Base-by-base conservation (phyloP, 2,797 vertebrate species). In the Tragelaphus oryx region DNA sequence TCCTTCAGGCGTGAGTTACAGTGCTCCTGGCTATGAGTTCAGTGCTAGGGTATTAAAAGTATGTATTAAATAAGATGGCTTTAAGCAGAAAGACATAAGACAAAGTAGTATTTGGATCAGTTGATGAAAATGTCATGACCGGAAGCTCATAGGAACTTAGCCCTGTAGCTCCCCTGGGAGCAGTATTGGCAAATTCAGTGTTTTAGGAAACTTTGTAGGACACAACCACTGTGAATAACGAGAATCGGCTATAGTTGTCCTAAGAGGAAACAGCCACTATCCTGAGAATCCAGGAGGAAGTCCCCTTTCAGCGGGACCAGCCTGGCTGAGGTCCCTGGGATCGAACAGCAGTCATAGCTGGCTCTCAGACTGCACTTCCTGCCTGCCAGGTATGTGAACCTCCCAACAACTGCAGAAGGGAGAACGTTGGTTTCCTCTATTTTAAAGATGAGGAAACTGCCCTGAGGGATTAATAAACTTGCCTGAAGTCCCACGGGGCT, bases 361-460 rank as follows among this genome's bases (percentile, higher is more conserved):
- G 28, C 28, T 12, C 54, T 33, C 74, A 33, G 46, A 33, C 16
- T 24, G 59, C 46, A 52, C 48, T 68, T 9, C 59, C 55, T 44
- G 7, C 4, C 13, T 5, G 52, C 46, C 28, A 13, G 37, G 18
- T 33, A 3, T 2, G 22, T n/a, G 28, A 60, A 5, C 48, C 59
- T 85, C 52, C 65, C 33, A 2, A 6, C 37, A 85, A 16, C 75
- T 68, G 28, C 50, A n/a, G 75, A 68, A 87, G 30, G 60, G 5
- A 2, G 22, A 33, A 30, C 46, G 54, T 46, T 2, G 33, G 17
- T 55, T 17, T 57, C 37, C 65, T 48, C 26, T 62, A 3, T 24
- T 60, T 91, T 28, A 37, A 95, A 96, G 55, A 59, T 80, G 74
- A 59, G n/a, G 52, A 91, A 82, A 30, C 62, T 5, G 33, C 60